Conservation (phyloP, 2,113 vertebrate genomes). For the Lepisosteus oculatus region DNA sequence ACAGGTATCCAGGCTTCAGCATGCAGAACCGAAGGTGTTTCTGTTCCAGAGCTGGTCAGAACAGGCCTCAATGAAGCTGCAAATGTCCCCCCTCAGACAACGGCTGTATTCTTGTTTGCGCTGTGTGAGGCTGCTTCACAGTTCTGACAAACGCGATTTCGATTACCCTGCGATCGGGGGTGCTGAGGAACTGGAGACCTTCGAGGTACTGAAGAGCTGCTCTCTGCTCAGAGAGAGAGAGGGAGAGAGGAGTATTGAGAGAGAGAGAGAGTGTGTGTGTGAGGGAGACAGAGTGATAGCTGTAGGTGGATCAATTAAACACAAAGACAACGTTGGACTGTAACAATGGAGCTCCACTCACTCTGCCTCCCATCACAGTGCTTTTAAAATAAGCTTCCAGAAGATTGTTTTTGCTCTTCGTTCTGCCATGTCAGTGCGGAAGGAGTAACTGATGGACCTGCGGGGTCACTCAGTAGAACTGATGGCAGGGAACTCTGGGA, state of each 20-base stretch:
- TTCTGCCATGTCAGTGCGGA: constrained; percentile 19
- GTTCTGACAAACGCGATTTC: constrained; percentile 20
- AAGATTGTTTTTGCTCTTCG: constrained; percentile 27
- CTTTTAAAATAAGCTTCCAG: constrained; percentile 35
- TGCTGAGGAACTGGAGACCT: constrained; percentile 9
- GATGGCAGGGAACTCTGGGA: too few species aligned
- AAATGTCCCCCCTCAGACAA: constrained; percentile 26
- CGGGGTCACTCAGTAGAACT: too few species aligned
- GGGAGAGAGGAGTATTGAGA: constrained; percentile 25
- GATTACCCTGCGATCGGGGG: constrained; percentile 24
- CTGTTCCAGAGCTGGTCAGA: too few species aligned
- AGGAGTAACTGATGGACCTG: too few species aligned
- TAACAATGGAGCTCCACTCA: constrained; percentile 33
- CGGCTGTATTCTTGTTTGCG: constrained; percentile 9
- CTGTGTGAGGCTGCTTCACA: constrained; percentile 10
- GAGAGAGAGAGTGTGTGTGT: constrained; percentile 26
- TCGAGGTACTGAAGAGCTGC: constrained; percentile 10
- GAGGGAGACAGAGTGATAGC: constrained; percentile 27
- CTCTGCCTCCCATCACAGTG: constrained; percentile 6
- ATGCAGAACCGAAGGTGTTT: too few species aligned
- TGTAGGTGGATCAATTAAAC: constrained; percentile 48
- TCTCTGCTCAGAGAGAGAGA: constrained; percentile 2
- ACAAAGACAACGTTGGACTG: constrained; percentile 51
- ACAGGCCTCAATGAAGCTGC: too few species aligned
- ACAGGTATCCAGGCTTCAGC: too few species aligned